phyloP scores from a whole-genome alignment of 1,140 invertebrate genomes.

The Anastrepha obliqua region DNA sequence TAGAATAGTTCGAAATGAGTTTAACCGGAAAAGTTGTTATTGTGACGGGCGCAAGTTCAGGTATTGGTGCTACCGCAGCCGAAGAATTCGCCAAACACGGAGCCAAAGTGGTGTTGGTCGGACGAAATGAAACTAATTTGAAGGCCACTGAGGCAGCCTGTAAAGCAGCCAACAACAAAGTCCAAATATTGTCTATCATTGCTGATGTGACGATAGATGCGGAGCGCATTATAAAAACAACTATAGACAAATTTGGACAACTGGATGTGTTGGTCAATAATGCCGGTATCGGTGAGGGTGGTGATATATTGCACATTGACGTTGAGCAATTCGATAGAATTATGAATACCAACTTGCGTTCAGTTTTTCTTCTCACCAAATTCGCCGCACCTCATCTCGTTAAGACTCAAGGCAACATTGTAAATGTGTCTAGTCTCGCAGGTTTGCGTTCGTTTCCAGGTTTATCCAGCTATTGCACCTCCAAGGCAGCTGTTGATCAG shows the following conservation, averaged over 20 bases:
- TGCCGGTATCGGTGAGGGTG: constrained; percentile 84
- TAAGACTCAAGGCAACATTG: constrained; percentile 82
- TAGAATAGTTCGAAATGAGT: constrained; percentile 74
- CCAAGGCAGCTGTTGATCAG: constrained; percentile 88
- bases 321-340: constrained; percentile 84
- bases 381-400: constrained; percentile 84
- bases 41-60: constrained; percentile 88
- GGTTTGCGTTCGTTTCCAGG: constrained; percentile 81
- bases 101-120: constrained; percentile 80
- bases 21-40: constrained; percentile 82
- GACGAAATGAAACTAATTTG: constrained; percentile 83
- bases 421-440: constrained; percentile 87
- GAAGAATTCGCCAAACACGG: constrained; percentile 84
- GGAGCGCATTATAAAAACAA: constrained; percentile 80
- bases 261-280: constrained; percentile 85
- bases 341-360: constrained; percentile 83
- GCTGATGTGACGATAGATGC: constrained; percentile 80
- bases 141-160: constrained; percentile 78
- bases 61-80: constrained; percentile 89
- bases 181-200: constrained; percentile 72
- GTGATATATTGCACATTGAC: constrained; percentile 83
- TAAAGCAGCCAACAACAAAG: constrained; percentile 60
- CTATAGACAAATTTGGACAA: constrained; percentile 79
- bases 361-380: constrained; percentile 85
- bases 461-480: constrained; percentile 83